phyloP scores from a whole-genome alignment of 2,797 vertebrate species.

The Paguma larvata region DNA sequence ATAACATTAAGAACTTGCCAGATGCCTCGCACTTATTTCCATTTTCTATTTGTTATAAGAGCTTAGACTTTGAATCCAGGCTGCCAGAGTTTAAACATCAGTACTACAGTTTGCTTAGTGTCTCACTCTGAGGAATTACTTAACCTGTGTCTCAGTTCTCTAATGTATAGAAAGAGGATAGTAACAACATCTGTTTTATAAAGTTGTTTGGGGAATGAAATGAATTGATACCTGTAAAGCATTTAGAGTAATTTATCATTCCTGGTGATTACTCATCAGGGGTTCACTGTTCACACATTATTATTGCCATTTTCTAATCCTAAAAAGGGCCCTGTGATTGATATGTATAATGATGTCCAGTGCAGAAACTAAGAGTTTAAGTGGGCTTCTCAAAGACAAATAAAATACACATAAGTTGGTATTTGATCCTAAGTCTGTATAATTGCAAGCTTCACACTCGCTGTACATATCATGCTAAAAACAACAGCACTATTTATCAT shows the following conservation, averaged over 20 bases:
- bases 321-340: background rate
- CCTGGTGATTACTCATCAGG: background rate
- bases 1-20: background rate
- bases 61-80: conserved; percentile 8
- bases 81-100: background rate
- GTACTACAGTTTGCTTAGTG: background rate
- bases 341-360: background rate
- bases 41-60: conserved; percentile 1
- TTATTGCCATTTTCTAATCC: background rate
- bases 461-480: background rate
- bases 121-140: conserved; percentile 4
- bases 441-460: background rate
- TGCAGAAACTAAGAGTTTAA: background rate
- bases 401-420: background rate
- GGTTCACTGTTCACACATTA: background rate
- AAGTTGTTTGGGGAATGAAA: background rate
- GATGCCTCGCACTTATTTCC: background rate
- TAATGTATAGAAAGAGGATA: background rate
- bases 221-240: background rate
- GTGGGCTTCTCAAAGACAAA: background rate
- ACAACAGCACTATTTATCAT: background rate
- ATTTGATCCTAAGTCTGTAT: background rate
- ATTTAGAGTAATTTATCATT: conserved; percentile 27
- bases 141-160: background rate
- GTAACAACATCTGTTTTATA: background rate